Percentiles rank a stretch among this genome's conserved stretches.
phyloP scores from a whole-genome alignment of 2,797 vertebrate genomes.

The Nannoperca obscura region DNA sequence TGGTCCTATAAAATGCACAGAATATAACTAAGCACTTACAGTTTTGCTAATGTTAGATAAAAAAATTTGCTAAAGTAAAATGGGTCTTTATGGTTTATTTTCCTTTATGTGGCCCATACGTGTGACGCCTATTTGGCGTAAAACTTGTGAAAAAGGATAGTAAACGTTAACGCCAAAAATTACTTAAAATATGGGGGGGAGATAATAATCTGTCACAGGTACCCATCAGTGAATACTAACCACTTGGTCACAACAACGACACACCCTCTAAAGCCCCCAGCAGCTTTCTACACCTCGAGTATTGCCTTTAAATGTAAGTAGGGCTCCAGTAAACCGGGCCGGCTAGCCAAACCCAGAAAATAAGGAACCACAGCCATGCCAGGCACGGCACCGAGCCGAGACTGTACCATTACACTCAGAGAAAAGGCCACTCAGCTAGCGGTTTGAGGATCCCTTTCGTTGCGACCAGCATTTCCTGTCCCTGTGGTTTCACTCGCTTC shows the following conservation, averaged over 20 bases:
- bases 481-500: conserved; percentile 74
- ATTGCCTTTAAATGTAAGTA: conserved; percentile 33
- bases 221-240: conserved; percentile 55
- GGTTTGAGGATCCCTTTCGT: conserved; percentile 65
- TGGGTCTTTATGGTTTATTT: not conserved
- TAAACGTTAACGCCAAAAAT: not conserved
- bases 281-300: conserved; percentile 44
- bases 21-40: not conserved
- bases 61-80: not conserved
- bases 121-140: not conserved
- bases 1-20: not conserved
- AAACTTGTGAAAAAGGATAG: not conserved
- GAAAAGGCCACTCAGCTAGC: conserved; percentile 46
- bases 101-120: not conserved
- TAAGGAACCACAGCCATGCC: not conserved
- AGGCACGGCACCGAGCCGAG: conserved; percentile 21
- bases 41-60: conserved; percentile 1
- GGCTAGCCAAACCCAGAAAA: not conserved
- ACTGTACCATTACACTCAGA: not conserved
- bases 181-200: not conserved
- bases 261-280: conserved; percentile 79
- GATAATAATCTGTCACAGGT: conserved; percentile 23
- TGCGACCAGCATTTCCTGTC: conserved; percentile 78
- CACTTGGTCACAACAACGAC: conserved; percentile 76
- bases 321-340: conserved; percentile 33